These are phyloP conservation scores for Branchellion lobata DNA, from an alignment of 2,888 invertebrate species.

Conservation along the genomic window DNA sequence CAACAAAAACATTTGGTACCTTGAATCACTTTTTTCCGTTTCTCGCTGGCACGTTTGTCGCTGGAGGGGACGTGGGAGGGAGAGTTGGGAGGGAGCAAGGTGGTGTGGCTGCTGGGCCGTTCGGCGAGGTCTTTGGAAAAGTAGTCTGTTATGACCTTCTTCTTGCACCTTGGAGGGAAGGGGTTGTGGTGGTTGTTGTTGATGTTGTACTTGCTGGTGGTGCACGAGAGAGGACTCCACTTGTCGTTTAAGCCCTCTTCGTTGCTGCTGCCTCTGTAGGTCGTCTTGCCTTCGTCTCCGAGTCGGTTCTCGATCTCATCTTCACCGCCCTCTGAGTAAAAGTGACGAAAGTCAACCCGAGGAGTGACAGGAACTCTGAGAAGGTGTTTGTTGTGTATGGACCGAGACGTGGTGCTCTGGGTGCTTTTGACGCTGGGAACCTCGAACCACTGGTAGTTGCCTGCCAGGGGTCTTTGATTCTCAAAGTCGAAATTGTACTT, in stretches of 20 bases:
- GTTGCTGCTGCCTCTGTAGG: too few relatives aligned
- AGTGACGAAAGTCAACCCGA: too few relatives aligned
- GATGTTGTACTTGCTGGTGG: conserved; percentile 9
- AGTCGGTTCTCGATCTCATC: too few relatives aligned
- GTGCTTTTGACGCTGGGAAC: background rate
- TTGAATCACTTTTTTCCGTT: background rate
- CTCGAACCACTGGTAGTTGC: background rate
- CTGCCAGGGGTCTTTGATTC: conserved; percentile 1
- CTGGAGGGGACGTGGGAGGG: background rate
- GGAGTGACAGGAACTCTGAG: too few relatives aligned
- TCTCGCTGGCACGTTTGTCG: background rate
- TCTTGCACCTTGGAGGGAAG: background rate
- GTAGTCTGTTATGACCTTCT: conserved; percentile 7
- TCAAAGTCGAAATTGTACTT: conserved; percentile 12
- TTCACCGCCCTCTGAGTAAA: too few relatives aligned
- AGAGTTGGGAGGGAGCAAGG: background rate
- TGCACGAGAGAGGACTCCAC: conserved; percentile 8
- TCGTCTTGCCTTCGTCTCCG: too few relatives aligned
- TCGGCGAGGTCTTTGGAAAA: conserved; percentile 1
- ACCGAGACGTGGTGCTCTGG: background rate
- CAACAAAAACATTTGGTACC: background rate
- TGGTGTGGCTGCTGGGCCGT: background rate
- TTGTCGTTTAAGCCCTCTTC: background rate
- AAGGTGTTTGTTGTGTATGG: too few relatives aligned
- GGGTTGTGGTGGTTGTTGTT: background rate